A percentile compares a stretch with the other conserved stretches of the same genome.
These are phyloP conservation scores for Noctua fimbriata DNA, from an alignment of 2,888 invertebrate genomes.

Conservation along the genomic window DNA sequence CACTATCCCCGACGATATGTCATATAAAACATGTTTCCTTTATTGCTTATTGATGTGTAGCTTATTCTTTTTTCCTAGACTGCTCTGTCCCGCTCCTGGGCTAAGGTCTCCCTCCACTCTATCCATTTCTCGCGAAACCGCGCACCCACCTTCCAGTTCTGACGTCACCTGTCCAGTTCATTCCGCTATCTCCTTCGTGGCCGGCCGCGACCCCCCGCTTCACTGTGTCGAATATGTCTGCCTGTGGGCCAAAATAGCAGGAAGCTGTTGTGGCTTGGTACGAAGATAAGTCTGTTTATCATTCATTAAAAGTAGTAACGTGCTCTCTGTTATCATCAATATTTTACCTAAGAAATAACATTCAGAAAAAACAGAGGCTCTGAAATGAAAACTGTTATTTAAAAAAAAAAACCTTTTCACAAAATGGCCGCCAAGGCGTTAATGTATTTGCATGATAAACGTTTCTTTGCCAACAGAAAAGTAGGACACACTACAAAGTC, in stretches of 20 bases:
- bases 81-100: not conserved
- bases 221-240: not conserved
- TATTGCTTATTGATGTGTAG: not conserved
- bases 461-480: slow-evolving; percentile 38
- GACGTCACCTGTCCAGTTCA: too few relatives aligned
- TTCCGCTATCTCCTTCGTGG: not conserved
- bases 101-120: too few relatives aligned
- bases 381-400: not conserved
- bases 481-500: slow-evolving; percentile 52
- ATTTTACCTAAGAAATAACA: not conserved
- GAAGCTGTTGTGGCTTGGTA: not conserved
- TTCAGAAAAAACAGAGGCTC: not conserved
- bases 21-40: not conserved
- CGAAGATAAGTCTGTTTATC: not conserved
- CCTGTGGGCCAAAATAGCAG: not conserved
- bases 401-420: slow-evolving; percentile 1
- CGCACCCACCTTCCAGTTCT: too few relatives aligned
- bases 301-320: not conserved
- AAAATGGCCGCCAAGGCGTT: slow-evolving; percentile 21
- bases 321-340: not conserved
- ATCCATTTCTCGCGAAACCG: too few relatives aligned
- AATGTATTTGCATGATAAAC: slow-evolving; percentile 57
- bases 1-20: too few relatives aligned
- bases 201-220: not conserved
- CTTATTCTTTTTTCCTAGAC: not conserved